Percentiles rank a stretch among this genome's conserved stretches.
phyloP scores from a whole-genome alignment of 2,888 invertebrate species.

The Sphaerophoria taeniata region DNA sequence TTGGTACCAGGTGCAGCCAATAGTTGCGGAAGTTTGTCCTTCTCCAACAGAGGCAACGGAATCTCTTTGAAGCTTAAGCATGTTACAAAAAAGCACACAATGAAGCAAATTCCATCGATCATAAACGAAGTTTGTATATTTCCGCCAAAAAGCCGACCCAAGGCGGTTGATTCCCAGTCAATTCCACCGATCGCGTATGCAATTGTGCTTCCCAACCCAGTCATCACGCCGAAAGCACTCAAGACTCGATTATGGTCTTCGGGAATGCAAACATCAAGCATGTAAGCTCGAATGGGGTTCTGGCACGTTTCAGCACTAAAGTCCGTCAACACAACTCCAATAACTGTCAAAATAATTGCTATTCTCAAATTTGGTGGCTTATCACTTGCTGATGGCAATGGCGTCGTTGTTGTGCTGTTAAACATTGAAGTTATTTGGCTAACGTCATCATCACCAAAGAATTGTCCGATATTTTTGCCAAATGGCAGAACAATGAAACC shows the following conservation, averaged over 20 bases:
- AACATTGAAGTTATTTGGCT: conserved; percentile 74
- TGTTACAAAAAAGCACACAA: too few relatives aligned
- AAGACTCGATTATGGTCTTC: too few relatives aligned
- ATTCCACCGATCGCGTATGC: conserved; percentile 85
- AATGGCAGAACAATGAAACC: conserved; percentile 86
- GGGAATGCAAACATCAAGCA: conserved; percentile 86
- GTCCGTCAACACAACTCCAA: conserved; percentile 86
- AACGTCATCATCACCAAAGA: conserved; percentile 82
- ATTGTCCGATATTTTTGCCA: conserved; percentile 84
- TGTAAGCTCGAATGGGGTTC: conserved; percentile 86
- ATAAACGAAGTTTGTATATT: conserved; percentile 85
- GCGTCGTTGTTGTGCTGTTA: conserved; percentile 74
- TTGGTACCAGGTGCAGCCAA: conserved; percentile 80
- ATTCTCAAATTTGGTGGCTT: too few relatives aligned
- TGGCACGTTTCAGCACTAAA: conserved; percentile 87
- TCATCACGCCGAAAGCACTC: too few relatives aligned
- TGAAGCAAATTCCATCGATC: too few relatives aligned
- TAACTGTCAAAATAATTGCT: conserved; percentile 84
- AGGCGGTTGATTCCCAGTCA: conserved; percentile 84
- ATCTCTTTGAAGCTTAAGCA: too few relatives aligned
- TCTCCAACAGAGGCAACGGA: conserved; percentile 81
- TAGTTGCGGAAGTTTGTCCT: conserved; percentile 80
- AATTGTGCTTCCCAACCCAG: conserved; percentile 86
- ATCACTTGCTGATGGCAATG: conserved; percentile 7
- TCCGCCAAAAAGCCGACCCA: conserved; percentile 83